Percentiles rank a stretch among this genome's conserved stretches.
Conservation (phyloP, 2,888 invertebrate genomes). For the Tetragonisca angustula region DNA sequence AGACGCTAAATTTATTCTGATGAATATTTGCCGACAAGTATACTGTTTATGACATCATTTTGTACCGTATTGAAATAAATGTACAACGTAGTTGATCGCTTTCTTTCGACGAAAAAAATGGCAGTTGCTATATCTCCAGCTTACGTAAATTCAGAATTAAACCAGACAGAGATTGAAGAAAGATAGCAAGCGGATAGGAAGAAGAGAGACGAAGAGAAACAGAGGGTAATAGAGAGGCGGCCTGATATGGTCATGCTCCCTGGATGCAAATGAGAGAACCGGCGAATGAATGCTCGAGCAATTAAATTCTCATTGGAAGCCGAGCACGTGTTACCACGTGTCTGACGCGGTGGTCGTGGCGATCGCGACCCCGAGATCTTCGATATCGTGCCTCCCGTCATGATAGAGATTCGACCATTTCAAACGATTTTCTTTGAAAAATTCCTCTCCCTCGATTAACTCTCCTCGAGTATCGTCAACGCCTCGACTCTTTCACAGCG, state of each 20-base stretch:
- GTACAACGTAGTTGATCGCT: too few relatives aligned
- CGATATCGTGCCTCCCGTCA: constrained; percentile 81
- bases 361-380: constrained; percentile 79
- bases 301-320: constrained; percentile 79
- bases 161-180: neutral
- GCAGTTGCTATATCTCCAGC: too few relatives aligned
- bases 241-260: constrained; percentile 77
- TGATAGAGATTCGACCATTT: constrained; percentile 67
- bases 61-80: too few relatives aligned
- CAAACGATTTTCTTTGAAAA: neutral
- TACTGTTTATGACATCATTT: neutral
- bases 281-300: constrained; percentile 73
- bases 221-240: constrained; percentile 71
- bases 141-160: too few relatives aligned
- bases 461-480: too few relatives aligned
- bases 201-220: constrained; percentile 40
- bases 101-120: too few relatives aligned
- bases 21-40: neutral
- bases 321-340: constrained; percentile 80
- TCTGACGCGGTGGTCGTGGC: constrained; percentile 79
- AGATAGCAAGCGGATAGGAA: neutral
- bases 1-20: neutral
- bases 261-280: constrained; percentile 75
- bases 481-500: too few relatives aligned
- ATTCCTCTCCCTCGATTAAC: too few relatives aligned